These are phyloP conservation scores for Cantharis flavilabris DNA, from an alignment of 2,888 invertebrate genomes.

Conservation along the genomic window DNA sequence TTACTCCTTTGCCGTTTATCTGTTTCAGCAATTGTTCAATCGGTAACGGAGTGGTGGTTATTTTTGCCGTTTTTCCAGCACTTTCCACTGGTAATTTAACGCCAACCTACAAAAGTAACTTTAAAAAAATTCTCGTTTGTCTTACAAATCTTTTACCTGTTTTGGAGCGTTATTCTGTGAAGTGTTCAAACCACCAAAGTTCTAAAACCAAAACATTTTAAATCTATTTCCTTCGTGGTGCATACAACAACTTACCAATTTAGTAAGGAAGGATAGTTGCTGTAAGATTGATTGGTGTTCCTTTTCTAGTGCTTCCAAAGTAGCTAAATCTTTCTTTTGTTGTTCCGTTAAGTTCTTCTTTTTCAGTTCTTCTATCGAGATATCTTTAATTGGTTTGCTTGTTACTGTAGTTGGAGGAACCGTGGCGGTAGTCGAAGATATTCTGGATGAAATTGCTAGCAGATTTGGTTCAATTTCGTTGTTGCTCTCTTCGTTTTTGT, in stretches of 20 bases:
- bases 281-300: conserved; percentile 52
- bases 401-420: neutral
- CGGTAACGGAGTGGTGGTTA: conserved; percentile 9
- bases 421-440: neutral
- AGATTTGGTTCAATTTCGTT: neutral
- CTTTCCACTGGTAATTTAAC: neutral
- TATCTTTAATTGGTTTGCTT: neutral
- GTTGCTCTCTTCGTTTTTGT: neutral
- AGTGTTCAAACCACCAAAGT: conserved; percentile 26
- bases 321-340: conserved; percentile 50
- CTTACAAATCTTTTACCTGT: conserved; percentile 29
- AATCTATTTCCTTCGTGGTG: neutral
- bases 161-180: conserved; percentile 30
- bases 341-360: conserved; percentile 48
- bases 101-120: neutral
- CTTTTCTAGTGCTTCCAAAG: conserved; percentile 48
- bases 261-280: conserved; percentile 49
- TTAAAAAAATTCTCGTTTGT: neutral
- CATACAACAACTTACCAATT: conserved; percentile 41
- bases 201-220: conserved; percentile 31
- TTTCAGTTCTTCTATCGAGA: conserved; percentile 29
- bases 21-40: conserved; percentile 48
- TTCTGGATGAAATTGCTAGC: neutral
- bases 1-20: conserved; percentile 42
- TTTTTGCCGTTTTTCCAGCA: neutral